Evolutionary conservation across 23 tunicate genomes (phyloP).

Genomic region (Diplosoma virens): DNA sequence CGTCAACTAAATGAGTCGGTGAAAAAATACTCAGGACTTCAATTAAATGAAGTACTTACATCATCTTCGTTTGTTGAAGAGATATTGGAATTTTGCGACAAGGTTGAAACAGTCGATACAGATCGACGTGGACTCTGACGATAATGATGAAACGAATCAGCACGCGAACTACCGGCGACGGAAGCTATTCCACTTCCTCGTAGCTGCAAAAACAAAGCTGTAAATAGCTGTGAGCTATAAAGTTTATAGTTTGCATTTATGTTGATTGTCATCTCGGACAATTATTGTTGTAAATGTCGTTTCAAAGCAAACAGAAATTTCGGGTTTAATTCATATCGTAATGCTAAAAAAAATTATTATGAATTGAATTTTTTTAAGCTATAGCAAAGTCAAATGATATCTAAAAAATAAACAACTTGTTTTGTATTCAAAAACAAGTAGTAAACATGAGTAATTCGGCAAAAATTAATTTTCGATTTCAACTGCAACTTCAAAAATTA

Average conservation of each 20-base stretch:
- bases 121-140: constrained; percentile 29
- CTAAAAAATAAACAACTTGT: not conserved
- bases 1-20: too few relatives aligned
- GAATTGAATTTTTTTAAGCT: not conserved
- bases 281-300: too few relatives aligned
- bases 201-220: constrained; percentile 7
- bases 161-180: constrained; percentile 22
- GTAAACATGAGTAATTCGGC: not conserved
- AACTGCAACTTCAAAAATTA: not conserved
- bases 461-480: not conserved
- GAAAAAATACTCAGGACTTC: too few relatives aligned
- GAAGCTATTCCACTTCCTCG: constrained; percentile 32
- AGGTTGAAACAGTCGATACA: constrained; percentile 68
- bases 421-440: not conserved
- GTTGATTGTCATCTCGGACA: not conserved
- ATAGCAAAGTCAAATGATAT: not conserved
- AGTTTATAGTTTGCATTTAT: not conserved
- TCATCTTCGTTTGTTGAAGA: constrained; percentile 27
- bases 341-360: too few relatives aligned
- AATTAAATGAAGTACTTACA: not conserved
- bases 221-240: not conserved
- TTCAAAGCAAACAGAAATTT: too few relatives aligned
- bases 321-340: too few relatives aligned
- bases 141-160: constrained; percentile 34
- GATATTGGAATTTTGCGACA: constrained; percentile 47